Percentiles rank a stretch among this genome's conserved stretches.
phyloP scores from a whole-genome alignment of 2,113 vertebrate species.

The Puffinus mauretanicus region DNA sequence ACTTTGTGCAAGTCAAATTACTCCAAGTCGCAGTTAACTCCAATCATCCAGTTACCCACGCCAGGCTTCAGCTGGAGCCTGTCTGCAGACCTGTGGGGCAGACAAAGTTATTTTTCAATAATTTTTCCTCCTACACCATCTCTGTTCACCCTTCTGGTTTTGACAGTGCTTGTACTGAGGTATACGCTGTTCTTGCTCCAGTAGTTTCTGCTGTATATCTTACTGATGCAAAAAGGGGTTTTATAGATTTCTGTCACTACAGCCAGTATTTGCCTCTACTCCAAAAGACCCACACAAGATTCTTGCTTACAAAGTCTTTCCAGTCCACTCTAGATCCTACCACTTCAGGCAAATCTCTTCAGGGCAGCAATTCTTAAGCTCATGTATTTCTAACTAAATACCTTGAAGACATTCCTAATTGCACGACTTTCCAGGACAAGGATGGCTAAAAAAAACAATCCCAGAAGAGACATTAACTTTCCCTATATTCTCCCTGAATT shows the following conservation, averaged over 20 bases:
- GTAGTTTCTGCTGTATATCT: not conserved
- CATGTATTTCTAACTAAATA: not conserved
- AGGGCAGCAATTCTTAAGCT: not conserved
- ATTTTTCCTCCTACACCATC: not conserved
- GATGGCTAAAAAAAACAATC: not conserved
- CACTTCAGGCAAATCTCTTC: not conserved
- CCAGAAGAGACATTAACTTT: not conserved
- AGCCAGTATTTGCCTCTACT: not conserved
- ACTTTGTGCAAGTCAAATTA: not conserved
- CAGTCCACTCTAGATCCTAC: not conserved
- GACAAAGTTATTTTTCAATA: not conserved
- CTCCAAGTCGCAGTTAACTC: not conserved
- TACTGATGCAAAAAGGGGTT: not conserved
- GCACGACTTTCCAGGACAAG: not conserved
- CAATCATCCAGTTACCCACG: not conserved
- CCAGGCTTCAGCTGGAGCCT: not conserved
- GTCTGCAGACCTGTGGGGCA: not conserved
- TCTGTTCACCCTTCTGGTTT: not conserved
- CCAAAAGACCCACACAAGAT: not conserved
- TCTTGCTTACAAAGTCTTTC: not conserved
- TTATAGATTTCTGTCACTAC: fast-evolving
- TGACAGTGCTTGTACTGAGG: not conserved
- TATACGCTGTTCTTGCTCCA: not conserved
- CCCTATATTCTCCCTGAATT: not conserved
- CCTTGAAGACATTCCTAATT: not conserved